Percentiles rank a stretch among this genome's conserved stretches.
phyloP scores from a whole-genome alignment of 2,113 vertebrate genomes.

The Bufo bufo region DNA sequence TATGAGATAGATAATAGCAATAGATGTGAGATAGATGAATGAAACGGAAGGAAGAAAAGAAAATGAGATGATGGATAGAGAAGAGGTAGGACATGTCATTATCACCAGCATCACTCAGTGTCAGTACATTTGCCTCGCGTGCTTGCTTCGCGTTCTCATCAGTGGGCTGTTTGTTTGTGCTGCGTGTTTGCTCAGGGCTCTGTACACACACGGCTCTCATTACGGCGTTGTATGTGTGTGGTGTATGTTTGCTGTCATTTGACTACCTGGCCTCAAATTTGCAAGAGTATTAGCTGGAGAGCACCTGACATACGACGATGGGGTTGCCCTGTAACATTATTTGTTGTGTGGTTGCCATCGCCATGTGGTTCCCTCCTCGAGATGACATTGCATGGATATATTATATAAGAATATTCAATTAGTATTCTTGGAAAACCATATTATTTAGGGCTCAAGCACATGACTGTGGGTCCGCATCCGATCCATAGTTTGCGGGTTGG shows the following conservation, averaged over 20 bases:
- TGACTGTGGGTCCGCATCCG: too few species aligned
- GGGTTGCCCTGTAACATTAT: background rate
- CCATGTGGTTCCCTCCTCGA: background rate
- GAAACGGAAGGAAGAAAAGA: too few species aligned
- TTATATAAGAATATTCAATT: too few species aligned
- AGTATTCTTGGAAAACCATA: background rate
- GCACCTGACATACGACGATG: background rate
- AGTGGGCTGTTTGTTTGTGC: conserved; percentile 27
- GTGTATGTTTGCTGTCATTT: conserved; percentile 50
- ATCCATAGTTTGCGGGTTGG: too few species aligned
- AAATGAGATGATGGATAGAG: too few species aligned
- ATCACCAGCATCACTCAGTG: background rate
- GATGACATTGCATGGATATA: too few species aligned
- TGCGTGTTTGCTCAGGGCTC: conserved; percentile 20
- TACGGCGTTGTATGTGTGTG: conserved; percentile 52
- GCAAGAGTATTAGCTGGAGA: conserved; percentile 21
- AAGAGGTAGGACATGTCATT: background rate
- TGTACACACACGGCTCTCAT: conserved; percentile 15
- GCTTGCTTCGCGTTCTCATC: background rate
- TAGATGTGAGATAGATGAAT: background rate
- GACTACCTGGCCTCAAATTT: conserved; percentile 24
- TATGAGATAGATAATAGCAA: too few species aligned
- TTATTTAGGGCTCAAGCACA: too few species aligned
- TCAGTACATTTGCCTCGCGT: conserved; percentile 15
- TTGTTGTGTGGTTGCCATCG: too few species aligned